Base-by-base conservation (phyloP, 1,140 invertebrate genomes). In the Penaeus chinensis region DNA sequence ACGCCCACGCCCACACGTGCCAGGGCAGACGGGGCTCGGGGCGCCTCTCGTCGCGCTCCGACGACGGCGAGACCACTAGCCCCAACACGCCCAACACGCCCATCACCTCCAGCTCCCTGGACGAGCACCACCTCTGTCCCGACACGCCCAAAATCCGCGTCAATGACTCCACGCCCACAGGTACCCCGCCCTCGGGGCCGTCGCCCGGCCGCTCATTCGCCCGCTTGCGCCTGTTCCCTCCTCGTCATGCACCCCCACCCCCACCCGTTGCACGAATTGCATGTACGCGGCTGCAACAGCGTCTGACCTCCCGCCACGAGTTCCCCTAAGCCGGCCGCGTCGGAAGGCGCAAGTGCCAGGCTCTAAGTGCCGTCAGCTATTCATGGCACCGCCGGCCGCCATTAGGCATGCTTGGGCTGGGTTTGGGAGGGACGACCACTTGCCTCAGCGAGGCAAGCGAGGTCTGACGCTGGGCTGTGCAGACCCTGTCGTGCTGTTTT, bases 141-240 rank as follows among this genome's bases (percentile, higher is more conserved):
- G 89, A 90, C 74, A 90, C 89, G 13, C 89, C 89, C 71, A 90
- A 90, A 80, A 90, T 90, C 37, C 65, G 89, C 19, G 89, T 90
- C 84, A 90, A 90, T 82, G 89, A 90, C 85, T 88, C 89, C 27
- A 90, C 89, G 37, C 89, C 89, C 18, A 90, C 89, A 90, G 89
- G 89, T 90, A 76, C 20, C 19, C 54, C 19, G 0, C 47, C 5
- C 54, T 20, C 7, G 32, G 19, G 54, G 77, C 24, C 32, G 42
- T 47, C 37, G 37, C n/a, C 77, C 3, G 77, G 4, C 77, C 32
- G 37, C 37, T 47, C 37, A 7, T 47, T 22, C 42, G 32, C 77
- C n/a, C 32, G 24, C 77, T 10, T 20, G 60, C 66, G 27, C 60
- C 80, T 54, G 20, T 24, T 22, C 47, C 79, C 79, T 42, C 54